Conservation (phyloP, 2,113 vertebrate species). For the Microcebus jonahi region DNA sequence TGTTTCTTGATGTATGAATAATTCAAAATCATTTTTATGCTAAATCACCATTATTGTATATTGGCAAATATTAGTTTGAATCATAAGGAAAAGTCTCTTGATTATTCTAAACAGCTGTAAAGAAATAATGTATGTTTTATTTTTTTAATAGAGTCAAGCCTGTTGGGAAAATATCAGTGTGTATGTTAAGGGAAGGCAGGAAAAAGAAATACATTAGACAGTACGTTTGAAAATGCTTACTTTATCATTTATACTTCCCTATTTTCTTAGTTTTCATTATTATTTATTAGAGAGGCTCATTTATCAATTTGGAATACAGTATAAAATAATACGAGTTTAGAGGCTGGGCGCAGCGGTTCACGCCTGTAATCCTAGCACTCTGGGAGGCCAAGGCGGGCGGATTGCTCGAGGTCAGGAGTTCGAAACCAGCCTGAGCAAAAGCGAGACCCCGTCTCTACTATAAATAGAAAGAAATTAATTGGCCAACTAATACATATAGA, state of each 20-base stretch:
- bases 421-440: too few relatives aligned
- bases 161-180: not conserved
- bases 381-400: too few relatives aligned
- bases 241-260: not conserved
- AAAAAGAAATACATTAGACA: not conserved
- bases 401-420: too few relatives aligned
- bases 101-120: not conserved
- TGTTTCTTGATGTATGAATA: not conserved
- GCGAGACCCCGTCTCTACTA: too few relatives aligned
- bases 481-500: too few relatives aligned
- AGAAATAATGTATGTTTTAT: not conserved
- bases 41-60: not conserved
- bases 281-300: not conserved
- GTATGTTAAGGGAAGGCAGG: not conserved
- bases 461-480: too few relatives aligned
- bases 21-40: constrained; percentile 28
- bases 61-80: constrained; percentile 33
- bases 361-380: too few relatives aligned
- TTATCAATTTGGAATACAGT: not conserved
- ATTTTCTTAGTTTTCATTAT: not conserved
- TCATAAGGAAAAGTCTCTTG: constrained; percentile 32
- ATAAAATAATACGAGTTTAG: not conserved
- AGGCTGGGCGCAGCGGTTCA: not conserved
- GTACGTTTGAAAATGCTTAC: not conserved
- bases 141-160: not conserved